A percentile compares a stretch with the other conserved stretches of the same genome.
phyloP scores from a whole-genome alignment of 2,113 vertebrate species.

The Stictonetta naevosa region DNA sequence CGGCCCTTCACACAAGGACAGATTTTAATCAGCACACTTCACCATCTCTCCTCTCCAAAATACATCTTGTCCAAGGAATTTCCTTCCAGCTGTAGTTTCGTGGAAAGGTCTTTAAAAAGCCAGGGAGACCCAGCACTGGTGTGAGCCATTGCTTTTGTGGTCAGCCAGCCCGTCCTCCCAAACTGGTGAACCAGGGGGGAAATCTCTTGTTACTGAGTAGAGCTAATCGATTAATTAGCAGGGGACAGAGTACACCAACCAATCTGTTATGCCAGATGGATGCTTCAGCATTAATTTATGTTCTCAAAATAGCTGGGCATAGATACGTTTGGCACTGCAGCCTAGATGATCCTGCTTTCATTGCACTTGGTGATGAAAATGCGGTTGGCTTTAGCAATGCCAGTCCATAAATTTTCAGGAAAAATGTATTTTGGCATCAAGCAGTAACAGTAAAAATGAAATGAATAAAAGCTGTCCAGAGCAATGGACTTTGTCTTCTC shows the following conservation, averaged over 20 bases:
- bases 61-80: neutral
- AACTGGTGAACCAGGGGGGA: neutral
- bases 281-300: conserved; percentile 35
- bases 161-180: neutral
- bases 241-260: conserved; percentile 31
- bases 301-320: conserved; percentile 46
- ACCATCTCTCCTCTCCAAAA: neutral
- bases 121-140: neutral
- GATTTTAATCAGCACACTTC: neutral
- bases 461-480: neutral
- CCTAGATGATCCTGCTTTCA: neutral
- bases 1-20: neutral
- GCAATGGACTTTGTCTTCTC: neutral
- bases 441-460: neutral
- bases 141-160: neutral
- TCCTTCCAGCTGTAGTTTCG: neutral
- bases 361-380: neutral
- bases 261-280: conserved; percentile 60
- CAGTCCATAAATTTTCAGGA: neutral
- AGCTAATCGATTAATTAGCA: conserved; percentile 59
- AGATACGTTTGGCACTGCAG: neutral
- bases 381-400: neutral
- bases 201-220: neutral
- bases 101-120: neutral
- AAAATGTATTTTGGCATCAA: conserved; percentile 16